Percentiles rank a stretch among this genome's conserved stretches.
phyloP scores from a whole-genome alignment of 2,888 invertebrate genomes.

The Megaustenia siamemsis region DNA sequence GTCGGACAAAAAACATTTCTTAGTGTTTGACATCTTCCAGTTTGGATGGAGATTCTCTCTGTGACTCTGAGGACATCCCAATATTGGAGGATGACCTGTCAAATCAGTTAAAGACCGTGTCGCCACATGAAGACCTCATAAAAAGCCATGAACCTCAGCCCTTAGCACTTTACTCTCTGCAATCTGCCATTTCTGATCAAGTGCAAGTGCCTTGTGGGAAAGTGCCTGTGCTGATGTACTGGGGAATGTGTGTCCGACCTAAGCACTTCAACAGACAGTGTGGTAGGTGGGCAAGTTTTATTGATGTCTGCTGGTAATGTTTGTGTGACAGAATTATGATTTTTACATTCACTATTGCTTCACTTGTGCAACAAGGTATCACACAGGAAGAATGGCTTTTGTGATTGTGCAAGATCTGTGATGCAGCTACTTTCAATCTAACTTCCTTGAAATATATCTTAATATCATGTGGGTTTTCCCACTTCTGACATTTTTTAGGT shows the following conservation, averaged over 20 bases:
- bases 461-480: too few relatives aligned
- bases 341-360: too few relatives aligned
- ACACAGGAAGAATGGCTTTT: too few relatives aligned
- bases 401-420: too few relatives aligned
- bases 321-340: too few relatives aligned
- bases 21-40: slow-evolving; percentile 42
- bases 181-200: slow-evolving; percentile 66
- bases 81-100: slow-evolving; percentile 55
- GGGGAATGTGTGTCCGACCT: slow-evolving; percentile 71
- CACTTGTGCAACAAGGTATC: too few relatives aligned
- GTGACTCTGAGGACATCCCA: slow-evolving; percentile 68
- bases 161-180: slow-evolving; percentile 75
- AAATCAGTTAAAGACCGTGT: not conserved
- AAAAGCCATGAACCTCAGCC: slow-evolving; percentile 68
- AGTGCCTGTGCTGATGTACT: slow-evolving; percentile 74
- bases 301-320: too few relatives aligned
- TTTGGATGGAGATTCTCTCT: slow-evolving; percentile 61
- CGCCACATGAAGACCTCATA: slow-evolving; percentile 58
- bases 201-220: slow-evolving; percentile 73
- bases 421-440: too few relatives aligned
- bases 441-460: too few relatives aligned
- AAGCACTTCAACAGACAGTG: slow-evolving; percentile 68
- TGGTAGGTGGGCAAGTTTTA: slow-evolving; percentile 65
- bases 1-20: too few relatives aligned
- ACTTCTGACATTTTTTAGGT: too few relatives aligned